Base-by-base conservation (phyloP, 2,797 vertebrate species). In the Rhinophrynus dorsalis region DNA sequence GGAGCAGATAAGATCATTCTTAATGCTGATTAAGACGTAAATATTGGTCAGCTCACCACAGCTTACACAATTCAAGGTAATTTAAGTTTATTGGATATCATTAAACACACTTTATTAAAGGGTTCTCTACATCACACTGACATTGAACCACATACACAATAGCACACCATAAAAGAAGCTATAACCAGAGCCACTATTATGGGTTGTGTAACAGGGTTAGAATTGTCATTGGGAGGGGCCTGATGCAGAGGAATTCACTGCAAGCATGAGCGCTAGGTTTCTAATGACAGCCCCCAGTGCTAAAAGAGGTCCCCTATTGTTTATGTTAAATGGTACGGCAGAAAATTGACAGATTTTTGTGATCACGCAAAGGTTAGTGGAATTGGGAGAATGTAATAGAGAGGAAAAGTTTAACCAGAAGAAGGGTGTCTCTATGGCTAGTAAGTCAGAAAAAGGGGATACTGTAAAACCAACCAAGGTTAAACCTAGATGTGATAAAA, bases 181-280 rank as follows among this genome's bases (percentile, higher is more conserved):
- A 44, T 3, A 44, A 44, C 15, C 40, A 44, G 12, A 17, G 15
- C 20, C 40, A 5, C 15, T 44, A 44, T 2, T 44, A 44, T 44
- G 40, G 40, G 40, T 44, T 44, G 40, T 44, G 40, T 44, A 44
- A 17, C 40, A 44, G 40, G 40, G n/a, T 44, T 44, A 44, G 40
- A 44, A 44, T 7, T n/a, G 20, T 44, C n/a, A 44, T 17, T 44
- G 40, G 15, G 40, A 44, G n/a, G 40, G 40, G 40, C 15, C 40
- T 17, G 40, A 44, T 44, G 40, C 40, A 9, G 40, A 44, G 15
- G 2, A 15, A 15, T 20, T 44, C 15, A 44, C 40, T 44, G 15
- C 40, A 44, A 44, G 40, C 15, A 44, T 18, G 40, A 5, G 30
- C 6, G 6, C 30, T 2, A 33, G 30, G 30, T 33, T 33, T 11